phyloP scores from a whole-genome alignment of 2,888 invertebrate species.

The Polydrusus pterygomalis region DNA sequence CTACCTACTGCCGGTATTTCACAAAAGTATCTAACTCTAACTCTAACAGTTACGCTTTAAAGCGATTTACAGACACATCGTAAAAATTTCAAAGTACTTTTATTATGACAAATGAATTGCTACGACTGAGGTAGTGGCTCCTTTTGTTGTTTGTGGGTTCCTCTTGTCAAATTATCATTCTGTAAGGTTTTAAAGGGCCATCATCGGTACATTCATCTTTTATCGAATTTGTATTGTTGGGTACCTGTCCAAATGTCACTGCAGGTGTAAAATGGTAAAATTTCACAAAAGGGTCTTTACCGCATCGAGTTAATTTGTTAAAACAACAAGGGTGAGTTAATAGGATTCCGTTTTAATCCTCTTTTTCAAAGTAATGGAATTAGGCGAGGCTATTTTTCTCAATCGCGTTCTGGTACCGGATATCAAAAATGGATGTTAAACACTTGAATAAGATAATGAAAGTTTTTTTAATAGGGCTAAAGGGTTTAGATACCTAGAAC shows the following conservation, averaged over 20 bases:
- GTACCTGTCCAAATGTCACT: slow-evolving; percentile 55
- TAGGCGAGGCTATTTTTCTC: slow-evolving; percentile 12
- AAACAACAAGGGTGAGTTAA: slow-evolving; percentile 54
- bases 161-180: slow-evolving; percentile 67
- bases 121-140: slow-evolving; percentile 62
- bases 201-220: slow-evolving; percentile 63
- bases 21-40: slow-evolving; percentile 5
- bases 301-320: slow-evolving; percentile 52
- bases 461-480: too few relatives aligned
- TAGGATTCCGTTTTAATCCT: slow-evolving; percentile 41
- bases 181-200: slow-evolving; percentile 64
- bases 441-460: too few relatives aligned
- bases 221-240: slow-evolving; percentile 51
- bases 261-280: slow-evolving; percentile 57
- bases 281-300: slow-evolving; percentile 45
- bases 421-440: too few relatives aligned
- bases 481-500: too few relatives aligned
- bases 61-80: slow-evolving; percentile 38
- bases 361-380: slow-evolving; percentile 26
- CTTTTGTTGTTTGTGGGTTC: slow-evolving; percentile 63
- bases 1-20: slow-evolving; percentile 12
- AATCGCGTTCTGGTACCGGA: background rate
- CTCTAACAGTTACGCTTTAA: slow-evolving; percentile 48
- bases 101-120: slow-evolving; percentile 66
- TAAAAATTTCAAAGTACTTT: slow-evolving; percentile 60